These are phyloP conservation scores for Acleris holmiana DNA, from an alignment of 2,888 invertebrate species.

Conservation along the genomic window DNA sequence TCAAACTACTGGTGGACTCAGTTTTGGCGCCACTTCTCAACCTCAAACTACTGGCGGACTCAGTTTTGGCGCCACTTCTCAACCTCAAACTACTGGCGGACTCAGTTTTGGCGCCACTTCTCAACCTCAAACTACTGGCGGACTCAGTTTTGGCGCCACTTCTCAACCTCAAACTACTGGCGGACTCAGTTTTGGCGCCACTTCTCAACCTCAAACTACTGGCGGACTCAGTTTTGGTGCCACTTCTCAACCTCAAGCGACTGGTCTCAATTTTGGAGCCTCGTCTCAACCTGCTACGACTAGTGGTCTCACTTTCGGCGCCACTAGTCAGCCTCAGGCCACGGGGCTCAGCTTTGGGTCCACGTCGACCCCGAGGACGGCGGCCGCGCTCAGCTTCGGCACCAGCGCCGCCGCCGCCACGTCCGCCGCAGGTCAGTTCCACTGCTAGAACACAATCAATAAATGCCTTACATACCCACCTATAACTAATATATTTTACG, in stretches of 20 bases:
- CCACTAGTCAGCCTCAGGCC: conserved; percentile 33
- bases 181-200: conserved; percentile 44
- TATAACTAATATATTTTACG: too few relatives aligned
- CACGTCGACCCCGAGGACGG: conserved; percentile 31
- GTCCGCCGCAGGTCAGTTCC: too few relatives aligned
- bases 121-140: conserved; percentile 26
- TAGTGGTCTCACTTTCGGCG: conserved; percentile 43
- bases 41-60: background rate
- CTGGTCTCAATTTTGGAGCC: background rate
- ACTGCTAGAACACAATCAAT: too few relatives aligned
- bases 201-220: conserved; percentile 36
- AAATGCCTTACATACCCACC: too few relatives aligned
- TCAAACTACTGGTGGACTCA: background rate
- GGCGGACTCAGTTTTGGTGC: background rate
- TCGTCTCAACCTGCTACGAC: conserved; percentile 26
- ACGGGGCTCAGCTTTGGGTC: conserved; percentile 42
- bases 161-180: conserved; percentile 40
- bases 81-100: conserved; percentile 35
- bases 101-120: conserved; percentile 44
- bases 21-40: background rate
- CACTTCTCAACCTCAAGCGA: background rate
- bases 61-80: background rate
- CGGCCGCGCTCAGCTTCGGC: conserved; percentile 41
- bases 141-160: conserved; percentile 43
- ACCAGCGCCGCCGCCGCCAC: conserved; percentile 22